phyloP scores from a whole-genome alignment of 2,797 vertebrate genomes.

The Bovichtus diacanthus region DNA sequence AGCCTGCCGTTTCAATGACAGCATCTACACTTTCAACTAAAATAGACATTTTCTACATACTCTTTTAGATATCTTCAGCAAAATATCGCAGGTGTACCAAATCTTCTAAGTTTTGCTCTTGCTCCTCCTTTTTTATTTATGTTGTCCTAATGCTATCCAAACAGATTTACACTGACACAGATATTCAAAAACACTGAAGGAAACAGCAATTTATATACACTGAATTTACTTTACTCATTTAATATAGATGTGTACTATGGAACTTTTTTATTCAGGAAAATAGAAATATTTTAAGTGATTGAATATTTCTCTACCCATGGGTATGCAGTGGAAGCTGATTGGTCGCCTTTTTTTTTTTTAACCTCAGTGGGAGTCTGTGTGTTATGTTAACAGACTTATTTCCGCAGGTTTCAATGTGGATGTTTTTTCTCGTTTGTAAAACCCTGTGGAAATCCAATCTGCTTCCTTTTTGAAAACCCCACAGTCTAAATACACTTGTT shows the following conservation, averaged over 20 bases:
- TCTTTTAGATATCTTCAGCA: not conserved
- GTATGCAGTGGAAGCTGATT: not conserved
- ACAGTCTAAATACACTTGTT: constrained; percentile 81
- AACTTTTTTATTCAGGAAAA: no score
- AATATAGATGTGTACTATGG: no score
- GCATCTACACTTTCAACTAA: not conserved
- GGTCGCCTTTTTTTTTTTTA: not conserved
- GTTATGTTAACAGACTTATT: constrained; percentile 58
- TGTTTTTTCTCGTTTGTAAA: constrained; percentile 68
- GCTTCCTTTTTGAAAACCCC: constrained; percentile 66
- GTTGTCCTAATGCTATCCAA: not conserved
- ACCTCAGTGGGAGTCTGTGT: not conserved
- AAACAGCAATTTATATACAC: not conserved
- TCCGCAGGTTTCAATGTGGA: constrained; percentile 48
- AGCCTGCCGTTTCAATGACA: no score
- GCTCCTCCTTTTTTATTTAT: not conserved
- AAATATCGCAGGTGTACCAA: not conserved
- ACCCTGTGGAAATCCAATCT: constrained; percentile 67
- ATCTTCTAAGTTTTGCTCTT: not conserved
- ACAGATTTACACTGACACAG: not conserved
- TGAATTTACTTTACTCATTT: not conserved
- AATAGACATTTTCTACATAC: not conserved
- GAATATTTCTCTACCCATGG: not conserved
- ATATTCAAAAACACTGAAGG: not conserved
- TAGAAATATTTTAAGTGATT: not conserved